Evolutionary conservation across 2,113 vertebrate genomes (phyloP).

Genomic region (Dasyprocta punctata): DNA sequence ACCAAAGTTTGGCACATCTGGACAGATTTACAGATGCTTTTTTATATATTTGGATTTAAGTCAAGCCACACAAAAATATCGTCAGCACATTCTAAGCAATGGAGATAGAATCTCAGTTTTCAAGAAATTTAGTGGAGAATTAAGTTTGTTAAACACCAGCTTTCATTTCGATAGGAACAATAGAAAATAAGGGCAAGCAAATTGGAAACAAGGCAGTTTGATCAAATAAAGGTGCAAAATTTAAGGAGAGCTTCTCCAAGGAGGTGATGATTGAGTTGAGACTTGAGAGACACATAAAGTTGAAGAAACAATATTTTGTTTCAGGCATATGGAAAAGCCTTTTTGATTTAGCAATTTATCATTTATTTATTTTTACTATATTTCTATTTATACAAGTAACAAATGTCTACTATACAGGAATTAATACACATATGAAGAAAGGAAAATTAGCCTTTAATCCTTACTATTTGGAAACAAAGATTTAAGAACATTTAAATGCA

Average conservation of each 20-base stretch:
- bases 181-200: background rate
- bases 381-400: too few relatives aligned
- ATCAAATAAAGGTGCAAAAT: background rate
- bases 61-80: conserved; percentile 16
- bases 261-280: background rate
- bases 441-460: background rate
- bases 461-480: background rate
- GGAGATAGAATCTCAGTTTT: background rate
- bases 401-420: too few relatives aligned
- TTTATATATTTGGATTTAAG: conserved; percentile 9
- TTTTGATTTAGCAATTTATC: conserved; percentile 20
- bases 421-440: background rate
- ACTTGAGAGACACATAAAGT: background rate
- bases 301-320: conserved; percentile 3
- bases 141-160: background rate
- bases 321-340: background rate
- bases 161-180: background rate
- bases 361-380: too few relatives aligned
- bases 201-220: background rate
- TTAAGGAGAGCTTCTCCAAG: background rate
- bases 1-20: background rate
- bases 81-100: background rate
- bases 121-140: background rate
- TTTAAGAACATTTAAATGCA: background rate
- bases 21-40: background rate